A percentile compares a stretch with the other conserved stretches of the same genome.
phyloP scores from a whole-genome alignment of 2,797 vertebrate genomes.

The Premnoplex brunnescens region DNA sequence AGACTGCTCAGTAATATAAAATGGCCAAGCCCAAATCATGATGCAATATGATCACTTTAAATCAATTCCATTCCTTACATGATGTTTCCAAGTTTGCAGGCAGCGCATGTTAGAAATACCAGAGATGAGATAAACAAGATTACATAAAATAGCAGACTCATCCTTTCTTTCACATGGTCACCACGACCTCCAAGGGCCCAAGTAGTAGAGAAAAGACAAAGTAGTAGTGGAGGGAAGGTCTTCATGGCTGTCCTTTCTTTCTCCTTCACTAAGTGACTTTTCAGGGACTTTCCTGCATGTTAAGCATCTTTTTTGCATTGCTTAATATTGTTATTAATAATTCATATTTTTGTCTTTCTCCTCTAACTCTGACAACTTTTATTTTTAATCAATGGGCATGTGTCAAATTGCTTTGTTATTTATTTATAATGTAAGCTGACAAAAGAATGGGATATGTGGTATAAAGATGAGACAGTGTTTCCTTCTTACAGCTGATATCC shows the following conservation, averaged over 20 bases:
- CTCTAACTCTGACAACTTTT: conserved; percentile 81
- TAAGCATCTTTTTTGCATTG: conserved; percentile 76
- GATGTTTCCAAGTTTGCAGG: not conserved
- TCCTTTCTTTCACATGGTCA: not conserved
- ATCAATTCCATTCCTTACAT: not conserved
- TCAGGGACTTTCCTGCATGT: conserved; percentile 74
- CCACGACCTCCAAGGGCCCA: not conserved
- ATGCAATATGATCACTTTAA: rapidly evolving
- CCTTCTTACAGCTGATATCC: conserved; percentile 58
- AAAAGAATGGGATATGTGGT: conserved; percentile 72
- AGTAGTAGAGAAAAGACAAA: not conserved
- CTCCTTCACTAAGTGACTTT: conserved; percentile 74
- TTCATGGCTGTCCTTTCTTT: conserved; percentile 51
- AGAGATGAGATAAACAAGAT: not conserved
- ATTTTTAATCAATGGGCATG: conserved; percentile 82
- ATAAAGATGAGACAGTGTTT: conserved; percentile 65
- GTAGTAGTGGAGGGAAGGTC: not conserved
- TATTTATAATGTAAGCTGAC: conserved; percentile 81
- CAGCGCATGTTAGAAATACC: not conserved
- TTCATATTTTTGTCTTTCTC: conserved; percentile 81
- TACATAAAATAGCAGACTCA: not conserved
- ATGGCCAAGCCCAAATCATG: not conserved
- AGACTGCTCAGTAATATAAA: not conserved
- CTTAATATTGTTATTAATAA: conserved; percentile 82
- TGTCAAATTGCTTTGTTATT: conserved; percentile 82